These are phyloP conservation scores for Chaenocephalus aceratus DNA, from an alignment of 2,113 vertebrate genomes.

Conservation along the genomic window DNA sequence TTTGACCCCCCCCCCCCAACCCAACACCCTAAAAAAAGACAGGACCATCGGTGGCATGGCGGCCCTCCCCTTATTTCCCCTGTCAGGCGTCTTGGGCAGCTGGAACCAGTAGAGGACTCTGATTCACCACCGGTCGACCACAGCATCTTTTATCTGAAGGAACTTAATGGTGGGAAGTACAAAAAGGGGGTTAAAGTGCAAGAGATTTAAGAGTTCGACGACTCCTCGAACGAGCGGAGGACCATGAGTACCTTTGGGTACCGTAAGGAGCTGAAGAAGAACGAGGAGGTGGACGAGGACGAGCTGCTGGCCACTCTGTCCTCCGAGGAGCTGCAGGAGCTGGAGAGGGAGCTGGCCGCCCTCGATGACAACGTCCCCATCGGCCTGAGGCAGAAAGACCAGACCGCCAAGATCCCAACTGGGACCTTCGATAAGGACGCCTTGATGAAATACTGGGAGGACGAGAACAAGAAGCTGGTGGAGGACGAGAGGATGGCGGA, in stretches of 20 bases:
- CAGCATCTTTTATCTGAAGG: conserved; percentile 32
- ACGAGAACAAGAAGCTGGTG: conserved; percentile 88
- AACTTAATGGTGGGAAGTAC: conserved; percentile 16
- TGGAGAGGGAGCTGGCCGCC: conserved; percentile 89
- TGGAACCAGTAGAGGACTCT: conserved; percentile 72
- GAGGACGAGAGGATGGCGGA: conserved; percentile 82
- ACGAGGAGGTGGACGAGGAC: conserved; percentile 92
- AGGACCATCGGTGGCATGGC: conserved; percentile 38
- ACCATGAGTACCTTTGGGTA: conserved; percentile 92
- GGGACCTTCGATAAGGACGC: conserved; percentile 89
- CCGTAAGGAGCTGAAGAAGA: conserved; percentile 88
- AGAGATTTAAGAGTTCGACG: neutral
- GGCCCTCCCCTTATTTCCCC: conserved; percentile 22
- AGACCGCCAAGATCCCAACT: conserved; percentile 88
- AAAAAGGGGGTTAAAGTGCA: neutral
- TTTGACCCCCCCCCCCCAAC: conserved; percentile 88
- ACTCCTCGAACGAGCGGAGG: neutral
- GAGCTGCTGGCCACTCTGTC: conserved; percentile 90
- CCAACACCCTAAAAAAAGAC: conserved; percentile 83
- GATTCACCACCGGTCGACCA: neutral
- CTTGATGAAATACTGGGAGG: conserved; percentile 91
- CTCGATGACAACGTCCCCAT: conserved; percentile 88
- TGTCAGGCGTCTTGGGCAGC: conserved; percentile 75
- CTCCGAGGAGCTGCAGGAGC: conserved; percentile 90
- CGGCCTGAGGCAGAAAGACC: conserved; percentile 91